Conservation (phyloP, 2,113 vertebrate genomes). For the Poeciliopsis turrubarensis region DNA sequence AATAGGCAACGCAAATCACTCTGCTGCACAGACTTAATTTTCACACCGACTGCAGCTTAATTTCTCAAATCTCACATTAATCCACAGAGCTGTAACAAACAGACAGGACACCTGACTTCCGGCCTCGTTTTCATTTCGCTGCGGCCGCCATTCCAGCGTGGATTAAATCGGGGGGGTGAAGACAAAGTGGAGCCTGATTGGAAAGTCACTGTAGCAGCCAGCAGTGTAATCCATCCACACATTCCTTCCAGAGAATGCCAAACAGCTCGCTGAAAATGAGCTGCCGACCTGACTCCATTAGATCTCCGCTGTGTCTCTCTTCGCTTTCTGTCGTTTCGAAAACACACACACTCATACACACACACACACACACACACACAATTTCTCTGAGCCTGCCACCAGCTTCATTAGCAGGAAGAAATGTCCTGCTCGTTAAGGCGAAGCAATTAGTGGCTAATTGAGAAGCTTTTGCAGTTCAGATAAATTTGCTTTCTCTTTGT, state of each 20-base stretch:
- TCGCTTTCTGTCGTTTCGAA: slow-evolving; percentile 33
- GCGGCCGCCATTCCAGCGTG: slow-evolving; percentile 43
- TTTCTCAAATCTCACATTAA: slow-evolving; percentile 19
- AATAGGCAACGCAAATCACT: not conserved
- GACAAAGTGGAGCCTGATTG: slow-evolving; percentile 73
- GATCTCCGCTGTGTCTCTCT: slow-evolving; percentile 39
- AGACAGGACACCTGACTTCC: slow-evolving; percentile 53
- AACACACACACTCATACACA: not conserved
- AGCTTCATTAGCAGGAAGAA: slow-evolving; percentile 74
- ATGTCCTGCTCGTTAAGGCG: slow-evolving; percentile 68
- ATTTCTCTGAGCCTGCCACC: slow-evolving; percentile 37
- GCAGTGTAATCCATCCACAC: slow-evolving; percentile 71
- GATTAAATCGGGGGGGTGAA: slow-evolving; percentile 57
- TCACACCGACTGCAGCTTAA: slow-evolving; percentile 3
- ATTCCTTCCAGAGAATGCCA: slow-evolving; percentile 76
- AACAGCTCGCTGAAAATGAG: slow-evolving; percentile 71
- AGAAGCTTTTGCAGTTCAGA: slow-evolving; percentile 60
- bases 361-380: not conserved
- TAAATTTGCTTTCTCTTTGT: slow-evolving; percentile 44
- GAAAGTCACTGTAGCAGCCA: slow-evolving; percentile 70
- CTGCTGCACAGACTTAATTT: not conserved
- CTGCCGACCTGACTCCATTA: slow-evolving; percentile 59
- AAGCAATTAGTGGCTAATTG: slow-evolving; percentile 76
- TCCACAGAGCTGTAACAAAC: slow-evolving; percentile 15
- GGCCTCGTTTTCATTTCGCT: slow-evolving; percentile 47